A percentile compares a stretch with the other conserved stretches of the same genome.
These are phyloP conservation scores for Myrmecobius fasciatus DNA, from an alignment of 2,113 vertebrate species.

Conservation along the genomic window DNA sequence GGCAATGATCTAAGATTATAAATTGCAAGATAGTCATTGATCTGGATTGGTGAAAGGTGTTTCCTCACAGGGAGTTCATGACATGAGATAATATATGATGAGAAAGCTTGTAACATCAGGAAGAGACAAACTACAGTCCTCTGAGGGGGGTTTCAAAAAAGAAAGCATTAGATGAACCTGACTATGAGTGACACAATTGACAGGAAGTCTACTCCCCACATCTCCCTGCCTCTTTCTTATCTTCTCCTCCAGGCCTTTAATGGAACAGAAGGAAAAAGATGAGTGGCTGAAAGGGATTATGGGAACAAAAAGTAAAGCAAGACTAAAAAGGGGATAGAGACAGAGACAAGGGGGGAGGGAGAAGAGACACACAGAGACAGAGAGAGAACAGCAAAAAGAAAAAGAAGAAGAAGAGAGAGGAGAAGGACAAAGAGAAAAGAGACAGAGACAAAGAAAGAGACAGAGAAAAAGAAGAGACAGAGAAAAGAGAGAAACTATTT, in stretches of 20 bases:
- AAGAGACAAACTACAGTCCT: neutral
- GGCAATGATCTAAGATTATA: neutral
- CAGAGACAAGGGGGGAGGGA: neutral
- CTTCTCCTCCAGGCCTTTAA: neutral
- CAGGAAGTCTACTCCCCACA: neutral
- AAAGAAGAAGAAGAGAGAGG: no score
- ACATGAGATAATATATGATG: neutral
- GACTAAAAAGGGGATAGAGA: no score
- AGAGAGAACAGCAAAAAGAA: no score
- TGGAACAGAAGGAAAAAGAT: neutral
- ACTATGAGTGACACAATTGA: neutral
- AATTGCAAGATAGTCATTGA: neutral
- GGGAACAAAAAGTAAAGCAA: accelerated
- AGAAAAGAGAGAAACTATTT: neutral
- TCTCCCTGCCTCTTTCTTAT: neutral
- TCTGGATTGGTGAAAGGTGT: neutral
- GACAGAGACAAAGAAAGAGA: neutral
- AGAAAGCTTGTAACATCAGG: neutral
- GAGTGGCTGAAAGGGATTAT: neutral
- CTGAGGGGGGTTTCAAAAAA: neutral
- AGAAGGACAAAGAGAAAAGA: no score
- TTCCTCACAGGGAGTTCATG: neutral
- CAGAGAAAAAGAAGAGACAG: no score
- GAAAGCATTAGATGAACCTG: neutral
- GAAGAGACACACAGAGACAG: no score